Evolutionary conservation across 2,113 vertebrate genomes (phyloP), one percentile per base, ranked within the genome.

Genomic region (Syngnathus typhle): DNA sequence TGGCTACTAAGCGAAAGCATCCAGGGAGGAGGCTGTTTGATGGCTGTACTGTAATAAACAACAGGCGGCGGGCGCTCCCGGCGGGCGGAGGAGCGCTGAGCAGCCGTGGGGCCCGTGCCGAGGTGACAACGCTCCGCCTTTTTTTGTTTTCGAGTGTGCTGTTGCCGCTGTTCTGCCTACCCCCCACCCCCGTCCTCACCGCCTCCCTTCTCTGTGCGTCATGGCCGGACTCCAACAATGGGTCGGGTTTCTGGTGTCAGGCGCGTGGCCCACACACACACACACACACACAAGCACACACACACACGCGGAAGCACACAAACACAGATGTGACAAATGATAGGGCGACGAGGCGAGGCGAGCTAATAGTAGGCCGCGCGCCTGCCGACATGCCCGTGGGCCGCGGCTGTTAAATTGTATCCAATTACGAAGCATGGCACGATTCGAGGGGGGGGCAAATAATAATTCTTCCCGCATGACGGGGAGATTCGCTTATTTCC

Each of bases 361-460:
- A 52, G 85, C 83, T 88, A 83, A 88, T 87, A 85, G 88, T 75
- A 84, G 88, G 79, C 87, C 83, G 82, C 18, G 80, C 72, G 88
- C 81, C 79, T 80, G 81, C 81, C 82, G 82, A 87, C 85, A 77
- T 87, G 87, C 86, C 88, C 83, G 85, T 84, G 86, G 88, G 89
- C 88, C 82, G 81, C 81, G 75, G 84, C 85, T 89, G 89, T 90
- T 91, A 90, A 91, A 91, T 89, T 88, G 89, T 89, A 88, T 91
- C 89, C 87, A 91, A 91, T 90, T 90, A 90, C 82, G 78, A 82
- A 80, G 74, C 81, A 82, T 76, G 88, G 76, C 73, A 88, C 76
- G 81, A 86, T 84, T 87, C 75, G 21, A 62, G 39, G 80, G 75
- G 75, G 67, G 66, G 55, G 52, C 55, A 52, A 70, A 75, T 85